A percentile compares a stretch with the other conserved stretches of the same genome.
Evolutionary conservation across 2,888 invertebrate genomes (phyloP).

Genomic region (Yponomeuta sedellus): DNA sequence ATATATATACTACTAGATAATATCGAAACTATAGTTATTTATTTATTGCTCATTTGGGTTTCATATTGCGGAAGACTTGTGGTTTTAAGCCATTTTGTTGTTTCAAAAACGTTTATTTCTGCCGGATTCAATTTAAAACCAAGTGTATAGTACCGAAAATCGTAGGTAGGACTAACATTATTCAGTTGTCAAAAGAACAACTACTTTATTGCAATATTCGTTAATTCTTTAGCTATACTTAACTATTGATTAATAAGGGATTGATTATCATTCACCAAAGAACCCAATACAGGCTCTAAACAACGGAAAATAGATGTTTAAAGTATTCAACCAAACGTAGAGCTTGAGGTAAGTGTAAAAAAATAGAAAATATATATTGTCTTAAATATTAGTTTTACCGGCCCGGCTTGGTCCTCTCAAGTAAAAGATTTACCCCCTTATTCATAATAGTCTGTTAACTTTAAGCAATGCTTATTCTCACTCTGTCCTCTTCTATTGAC

Average conservation of each 20-base stretch:
- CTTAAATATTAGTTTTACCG: background rate
- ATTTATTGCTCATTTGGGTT: constrained; percentile 62
- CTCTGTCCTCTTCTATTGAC: too few relatives aligned
- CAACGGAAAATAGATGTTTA: background rate
- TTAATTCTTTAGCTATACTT: background rate
- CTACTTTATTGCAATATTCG: background rate
- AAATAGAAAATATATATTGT: background rate
- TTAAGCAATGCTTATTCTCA: too few relatives aligned
- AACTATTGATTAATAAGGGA: background rate
- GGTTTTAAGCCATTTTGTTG: constrained; percentile 20
- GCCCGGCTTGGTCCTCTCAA: constrained; percentile 1
- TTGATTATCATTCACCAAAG: background rate
- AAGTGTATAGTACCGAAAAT: background rate
- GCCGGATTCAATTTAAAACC: background rate
- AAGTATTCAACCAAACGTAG: background rate
- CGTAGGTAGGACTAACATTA: background rate
- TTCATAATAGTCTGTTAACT: too few relatives aligned
- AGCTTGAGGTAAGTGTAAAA: background rate
- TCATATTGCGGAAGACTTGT: constrained; percentile 58
- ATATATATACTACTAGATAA: constrained; percentile 5
- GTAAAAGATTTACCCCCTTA: background rate
- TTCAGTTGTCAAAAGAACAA: background rate
- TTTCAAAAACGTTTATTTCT: background rate
- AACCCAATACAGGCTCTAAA: background rate
- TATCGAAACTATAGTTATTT: constrained; percentile 34